Evolutionary conservation across 2,797 vertebrate species (phyloP), one percentile per base, ranked within the genome.

Genomic region (Malurus splendens): DNA sequence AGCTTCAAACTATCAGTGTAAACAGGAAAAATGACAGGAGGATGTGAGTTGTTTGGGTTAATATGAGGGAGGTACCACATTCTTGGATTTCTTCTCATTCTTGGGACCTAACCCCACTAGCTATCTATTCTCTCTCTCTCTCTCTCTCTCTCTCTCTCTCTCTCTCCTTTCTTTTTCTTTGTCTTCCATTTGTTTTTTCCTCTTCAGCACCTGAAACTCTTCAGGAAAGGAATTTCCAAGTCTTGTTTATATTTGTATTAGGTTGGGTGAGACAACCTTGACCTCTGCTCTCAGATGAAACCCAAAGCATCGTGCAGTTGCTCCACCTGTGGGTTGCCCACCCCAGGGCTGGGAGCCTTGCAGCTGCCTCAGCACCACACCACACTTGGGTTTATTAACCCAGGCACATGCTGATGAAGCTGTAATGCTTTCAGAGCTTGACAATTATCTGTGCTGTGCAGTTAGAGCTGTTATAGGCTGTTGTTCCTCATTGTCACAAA

Each of bases 291-390:
- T 52, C 45, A 74, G 57, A n/a, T 24, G 24, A 24, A 45, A 2
- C 42, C 23, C 27, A 12, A 41, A 77, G 27, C 12, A 4, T 23
- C 1, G 0, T 30, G 56, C 75, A 66, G 75, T 8, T 4, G 3
- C 0, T 1, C 9, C 0, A 0, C 13, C 19, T 60, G 50, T 6
- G 16, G 25, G 28, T 9, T 32, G 45, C 8, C 20, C 1, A 2
- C 7, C 24, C 10, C 42, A 25, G 55, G 9, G 36, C 62, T 72
- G 44, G 44, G 36, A 90, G 33, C 12, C 0, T 18, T 39, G 52
- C 38, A 52, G 57, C 30, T 23, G 18, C 39, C 66, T 65, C 6
- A 20, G 61, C 55, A 54, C 19, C 30, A 6, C 28, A 32, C 18
- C 47, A 44, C 14, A 3, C 28, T 68, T 5, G 9, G 2, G 0